phyloP scores from a whole-genome alignment of 2,888 invertebrate genomes.

The Exocentrus adspersus region DNA sequence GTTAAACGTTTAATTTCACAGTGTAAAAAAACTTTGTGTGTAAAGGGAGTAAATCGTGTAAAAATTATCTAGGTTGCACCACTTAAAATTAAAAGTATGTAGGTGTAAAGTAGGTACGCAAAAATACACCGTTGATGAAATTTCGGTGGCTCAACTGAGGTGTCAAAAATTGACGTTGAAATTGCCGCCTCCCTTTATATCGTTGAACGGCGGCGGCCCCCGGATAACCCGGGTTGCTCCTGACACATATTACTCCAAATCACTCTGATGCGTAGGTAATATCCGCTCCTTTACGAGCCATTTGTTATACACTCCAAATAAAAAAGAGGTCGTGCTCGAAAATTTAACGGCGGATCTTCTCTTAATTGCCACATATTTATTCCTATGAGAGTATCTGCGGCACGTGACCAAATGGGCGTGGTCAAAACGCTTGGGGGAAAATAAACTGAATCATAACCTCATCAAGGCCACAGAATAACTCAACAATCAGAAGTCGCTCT shows the following conservation, averaged over 20 bases:
- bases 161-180: not conserved
- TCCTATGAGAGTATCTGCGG: too few species aligned
- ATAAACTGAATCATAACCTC: too few species aligned
- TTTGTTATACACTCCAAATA: not conserved
- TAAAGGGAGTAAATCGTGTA: too few species aligned
- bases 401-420: too few species aligned
- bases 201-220: not conserved
- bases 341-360: not conserved
- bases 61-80: too few species aligned
- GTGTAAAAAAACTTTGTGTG: too few species aligned
- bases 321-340: not conserved
- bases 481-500: too few species aligned
- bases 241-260: slow-evolving; percentile 1
- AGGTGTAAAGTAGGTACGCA: too few species aligned
- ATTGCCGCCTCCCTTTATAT: not conserved
- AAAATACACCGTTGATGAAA: not conserved
- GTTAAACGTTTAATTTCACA: too few species aligned
- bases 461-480: too few species aligned
- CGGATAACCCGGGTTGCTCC: not conserved
- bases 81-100: too few species aligned
- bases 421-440: too few species aligned
- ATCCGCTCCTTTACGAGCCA: not conserved
- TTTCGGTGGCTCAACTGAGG: not conserved
- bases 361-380: not conserved
- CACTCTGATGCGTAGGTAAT: not conserved